phyloP scores from a whole-genome alignment of 1,140 invertebrate genomes.

The Zaprionus nigranus region DNA sequence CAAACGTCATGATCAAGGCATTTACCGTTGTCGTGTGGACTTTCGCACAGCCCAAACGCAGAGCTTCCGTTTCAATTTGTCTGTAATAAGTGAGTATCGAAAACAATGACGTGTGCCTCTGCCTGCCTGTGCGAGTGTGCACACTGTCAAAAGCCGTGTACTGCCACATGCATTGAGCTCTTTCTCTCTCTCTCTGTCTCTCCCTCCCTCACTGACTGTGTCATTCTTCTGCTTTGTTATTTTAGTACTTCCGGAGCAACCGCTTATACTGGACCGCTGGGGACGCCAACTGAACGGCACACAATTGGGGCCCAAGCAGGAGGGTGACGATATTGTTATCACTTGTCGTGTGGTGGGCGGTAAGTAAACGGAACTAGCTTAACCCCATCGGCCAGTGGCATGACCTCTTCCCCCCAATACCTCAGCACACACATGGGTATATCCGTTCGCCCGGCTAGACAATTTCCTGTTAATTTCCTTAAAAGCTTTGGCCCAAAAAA shows the following conservation, averaged over 20 bases:
- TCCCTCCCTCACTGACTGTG: constrained; percentile 17
- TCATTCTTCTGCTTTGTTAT: constrained; percentile 31
- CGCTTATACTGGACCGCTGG: constrained; percentile 92
- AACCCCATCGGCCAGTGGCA: constrained; percentile 40
- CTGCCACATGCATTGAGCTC: constrained; percentile 16
- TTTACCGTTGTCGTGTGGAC: constrained; percentile 95
- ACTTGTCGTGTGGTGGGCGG: constrained; percentile 87
- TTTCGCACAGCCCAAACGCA: constrained; percentile 94
- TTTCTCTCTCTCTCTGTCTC: constrained; percentile 20
- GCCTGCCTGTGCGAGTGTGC: not conserved
- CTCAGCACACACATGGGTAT: constrained; percentile 46
- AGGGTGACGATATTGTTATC: constrained; percentile 87
- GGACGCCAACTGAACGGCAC: constrained; percentile 89
- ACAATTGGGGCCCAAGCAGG: constrained; percentile 91
- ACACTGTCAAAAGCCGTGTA: constrained; percentile 13
- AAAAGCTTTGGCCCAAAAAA: constrained; percentile 77
- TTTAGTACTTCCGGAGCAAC: constrained; percentile 93
- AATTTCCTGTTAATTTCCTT: constrained; percentile 84
- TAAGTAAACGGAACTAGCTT: constrained; percentile 77
- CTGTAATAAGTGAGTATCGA: constrained; percentile 92
- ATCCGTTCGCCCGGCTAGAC: constrained; percentile 75
- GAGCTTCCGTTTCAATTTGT: constrained; percentile 94
- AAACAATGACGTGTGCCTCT: constrained; percentile 25
- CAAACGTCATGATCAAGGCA: constrained; percentile 92
- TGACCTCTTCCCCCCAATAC: constrained; percentile 19